Base-by-base conservation (phyloP, 2,113 vertebrate genomes). In the Tympanuchus pallidicinctus region DNA sequence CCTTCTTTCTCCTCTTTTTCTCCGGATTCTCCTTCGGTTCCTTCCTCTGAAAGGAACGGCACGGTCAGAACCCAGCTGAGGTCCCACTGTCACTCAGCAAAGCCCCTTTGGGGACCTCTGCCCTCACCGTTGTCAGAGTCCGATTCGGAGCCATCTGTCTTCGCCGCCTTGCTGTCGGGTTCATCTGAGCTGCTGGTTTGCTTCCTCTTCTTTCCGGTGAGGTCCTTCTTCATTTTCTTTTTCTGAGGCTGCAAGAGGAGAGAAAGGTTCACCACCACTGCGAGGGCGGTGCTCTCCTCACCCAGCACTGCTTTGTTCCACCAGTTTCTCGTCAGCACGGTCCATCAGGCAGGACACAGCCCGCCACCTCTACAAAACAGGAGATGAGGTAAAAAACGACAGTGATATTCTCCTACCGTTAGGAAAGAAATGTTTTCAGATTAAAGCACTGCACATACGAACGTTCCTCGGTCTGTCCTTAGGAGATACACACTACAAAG, bases 71-170 rank as follows among this genome's bases (percentile, higher is more conserved):
- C 36, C 27, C 50, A 11, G 42, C 38, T 42, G 36, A 47, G 20
- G 42, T 7, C 6, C 8, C 47, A 7, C 11, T 3, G 16, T 16
- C 28, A 28, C 6, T 30, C 0, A 7, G 48, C 38, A 38, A 57
- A 52, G 15, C 28, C 28, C 54, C 54, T 6, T 19, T 17, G 54
- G 28, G 30, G 17, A n/a, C 11, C 13, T 3, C 25, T 0, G 1
- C 8, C 13, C 96, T 94, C 74, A 98, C 98, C 98, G 4, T 97
- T 98, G 43, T 98, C 98, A 0, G 97, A 98, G 32, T 98, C 98
- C 3, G 97, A 98, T 27, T 98, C 98, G 2, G 97, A 97, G 59
- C 96, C 95, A 50, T 98, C 97, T 0, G 97, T 98, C 83, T 97
- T 97, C 16, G 96, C 89, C 4, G 96, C 96, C 74, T 98, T 97